Conservation (phyloP, 2,113 vertebrate genomes). For the Sinocyclocheilus rhinocerous region DNA sequence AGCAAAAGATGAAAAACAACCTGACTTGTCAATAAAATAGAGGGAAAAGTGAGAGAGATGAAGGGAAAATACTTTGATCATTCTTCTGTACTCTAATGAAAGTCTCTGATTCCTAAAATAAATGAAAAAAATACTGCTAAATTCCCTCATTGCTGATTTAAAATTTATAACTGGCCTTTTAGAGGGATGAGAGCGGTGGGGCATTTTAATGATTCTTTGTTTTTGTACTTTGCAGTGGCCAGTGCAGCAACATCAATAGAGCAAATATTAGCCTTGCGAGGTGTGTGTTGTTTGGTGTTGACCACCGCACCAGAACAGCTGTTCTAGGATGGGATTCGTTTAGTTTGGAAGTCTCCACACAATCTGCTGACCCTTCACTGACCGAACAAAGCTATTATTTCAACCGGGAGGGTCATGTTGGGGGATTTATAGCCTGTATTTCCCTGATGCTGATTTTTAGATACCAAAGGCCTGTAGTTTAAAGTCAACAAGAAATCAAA, state of each 20-base stretch:
- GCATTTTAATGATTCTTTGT: conserved; percentile 38
- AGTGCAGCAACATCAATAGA: conserved; percentile 29
- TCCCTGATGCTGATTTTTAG: conserved; percentile 25
- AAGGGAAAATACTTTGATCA: conserved; percentile 5
- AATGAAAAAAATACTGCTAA: background rate
- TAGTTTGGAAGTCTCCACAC: conserved; percentile 50
- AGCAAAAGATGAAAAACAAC: conserved; percentile 44
- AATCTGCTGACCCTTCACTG: conserved; percentile 49
- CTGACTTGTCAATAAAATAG: background rate
- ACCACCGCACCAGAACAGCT: conserved; percentile 47
- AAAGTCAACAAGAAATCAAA: conserved; percentile 11
- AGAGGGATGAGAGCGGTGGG: background rate
- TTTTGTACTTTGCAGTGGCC: conserved; percentile 34
- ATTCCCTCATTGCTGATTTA: conserved; percentile 14
- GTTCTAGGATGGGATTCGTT: conserved; percentile 51
- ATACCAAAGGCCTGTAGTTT: background rate
- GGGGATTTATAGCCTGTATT: conserved; percentile 36
- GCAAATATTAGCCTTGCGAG: conserved; percentile 35
- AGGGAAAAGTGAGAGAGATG: background rate
- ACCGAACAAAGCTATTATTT: conserved; percentile 48
- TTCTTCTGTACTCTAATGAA: conserved; percentile 27
- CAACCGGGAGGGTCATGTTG: background rate
- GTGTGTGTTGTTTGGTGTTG: conserved; percentile 38
- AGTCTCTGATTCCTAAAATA: background rate
- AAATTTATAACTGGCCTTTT: conserved; percentile 25